phyloP scores from a whole-genome alignment of 2,888 invertebrate genomes.

The Conus canariensis region DNA sequence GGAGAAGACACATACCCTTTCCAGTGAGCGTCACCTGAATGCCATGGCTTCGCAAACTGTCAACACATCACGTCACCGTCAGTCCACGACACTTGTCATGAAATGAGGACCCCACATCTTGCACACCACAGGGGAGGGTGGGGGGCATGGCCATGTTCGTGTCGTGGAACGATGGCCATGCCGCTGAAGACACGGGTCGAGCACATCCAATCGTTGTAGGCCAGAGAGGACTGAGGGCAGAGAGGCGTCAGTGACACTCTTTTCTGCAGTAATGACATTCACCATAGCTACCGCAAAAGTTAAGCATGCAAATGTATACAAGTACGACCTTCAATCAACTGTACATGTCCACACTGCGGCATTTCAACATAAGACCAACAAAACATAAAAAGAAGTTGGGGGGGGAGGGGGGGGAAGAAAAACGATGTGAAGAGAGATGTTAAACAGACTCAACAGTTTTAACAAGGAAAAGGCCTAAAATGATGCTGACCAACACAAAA shows the following conservation, averaged over 20 bases:
- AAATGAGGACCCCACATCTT: background rate
- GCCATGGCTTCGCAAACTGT: too few relatives aligned
- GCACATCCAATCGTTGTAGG: conserved; percentile 30
- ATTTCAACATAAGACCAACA: background rate
- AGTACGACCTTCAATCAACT: background rate
- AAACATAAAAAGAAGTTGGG: background rate
- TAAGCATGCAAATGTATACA: background rate
- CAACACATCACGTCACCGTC: background rate
- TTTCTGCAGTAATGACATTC: background rate
- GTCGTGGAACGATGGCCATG: background rate
- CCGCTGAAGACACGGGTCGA: background rate
- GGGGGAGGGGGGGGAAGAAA: background rate
- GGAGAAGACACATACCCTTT: background rate
- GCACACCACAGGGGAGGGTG: too few relatives aligned
- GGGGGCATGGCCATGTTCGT: background rate
- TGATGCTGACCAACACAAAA: too few relatives aligned
- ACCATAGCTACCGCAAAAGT: conserved; percentile 24
- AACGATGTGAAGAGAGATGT: background rate
- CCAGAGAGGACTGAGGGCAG: background rate
- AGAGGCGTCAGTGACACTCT: background rate
- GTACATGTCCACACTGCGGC: background rate
- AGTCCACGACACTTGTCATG: background rate
- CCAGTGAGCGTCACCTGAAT: too few relatives aligned
- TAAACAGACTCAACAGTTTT: too few relatives aligned
- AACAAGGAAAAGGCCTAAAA: too few relatives aligned